These are phyloP conservation scores for Eupithecia tripunctaria DNA, from an alignment of 2,888 invertebrate species.

Conservation along the genomic window DNA sequence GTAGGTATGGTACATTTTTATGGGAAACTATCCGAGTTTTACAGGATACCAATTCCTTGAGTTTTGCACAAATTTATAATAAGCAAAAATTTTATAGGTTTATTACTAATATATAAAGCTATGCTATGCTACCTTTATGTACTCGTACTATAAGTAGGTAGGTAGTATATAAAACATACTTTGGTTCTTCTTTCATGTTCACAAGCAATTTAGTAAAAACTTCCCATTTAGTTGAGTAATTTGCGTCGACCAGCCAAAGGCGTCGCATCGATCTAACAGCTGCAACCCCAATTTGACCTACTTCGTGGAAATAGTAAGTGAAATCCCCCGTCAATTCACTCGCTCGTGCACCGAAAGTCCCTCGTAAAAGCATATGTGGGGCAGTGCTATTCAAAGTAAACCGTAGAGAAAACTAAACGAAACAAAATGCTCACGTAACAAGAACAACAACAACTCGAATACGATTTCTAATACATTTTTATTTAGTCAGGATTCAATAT, in stretches of 20 bases:
- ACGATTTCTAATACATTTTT: background rate
- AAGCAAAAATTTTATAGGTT: no score
- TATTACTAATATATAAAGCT: no score
- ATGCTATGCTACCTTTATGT: no score
- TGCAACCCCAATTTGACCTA: conserved; percentile 55
- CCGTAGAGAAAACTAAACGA: background rate
- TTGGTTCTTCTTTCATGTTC: background rate
- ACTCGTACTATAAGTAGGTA: no score
- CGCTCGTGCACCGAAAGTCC: conserved; percentile 51
- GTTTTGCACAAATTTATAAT: no score
- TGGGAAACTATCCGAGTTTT: no score
- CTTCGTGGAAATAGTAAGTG: conserved; percentile 45
- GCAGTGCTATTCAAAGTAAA: conserved; percentile 28
- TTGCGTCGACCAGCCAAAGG: conserved; percentile 20
- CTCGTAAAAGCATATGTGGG: conserved; percentile 26
- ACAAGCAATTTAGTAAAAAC: conserved; percentile 2
- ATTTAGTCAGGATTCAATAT: background rate
- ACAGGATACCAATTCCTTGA: no score
- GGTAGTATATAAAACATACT: background rate
- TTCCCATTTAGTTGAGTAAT: conserved; percentile 29
- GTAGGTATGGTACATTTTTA: no score
- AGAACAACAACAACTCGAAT: no score
- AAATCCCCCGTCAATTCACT: conserved; percentile 50
- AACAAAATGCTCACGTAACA: background rate
- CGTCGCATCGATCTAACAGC: conserved; percentile 43